phyloP scores from a whole-genome alignment of 2,888 invertebrate species.

The Protophormia terraenovae region DNA sequence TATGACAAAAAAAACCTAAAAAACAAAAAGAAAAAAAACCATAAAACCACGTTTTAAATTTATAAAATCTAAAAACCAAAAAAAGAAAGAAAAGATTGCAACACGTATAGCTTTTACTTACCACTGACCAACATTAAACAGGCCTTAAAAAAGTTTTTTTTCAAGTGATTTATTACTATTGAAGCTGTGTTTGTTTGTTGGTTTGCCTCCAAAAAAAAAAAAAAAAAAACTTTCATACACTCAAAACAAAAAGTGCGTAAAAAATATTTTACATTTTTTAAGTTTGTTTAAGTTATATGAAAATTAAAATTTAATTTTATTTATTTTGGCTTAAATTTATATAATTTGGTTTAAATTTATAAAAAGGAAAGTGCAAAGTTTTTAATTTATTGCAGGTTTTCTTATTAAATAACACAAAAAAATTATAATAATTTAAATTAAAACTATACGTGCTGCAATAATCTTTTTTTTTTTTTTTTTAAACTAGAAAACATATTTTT shows the following conservation, averaged over 20 bases:
- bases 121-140: constrained; percentile 66
- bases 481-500: constrained; percentile 47
- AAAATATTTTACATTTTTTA: constrained; percentile 39
- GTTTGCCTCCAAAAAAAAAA: constrained; percentile 38
- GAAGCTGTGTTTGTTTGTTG: constrained; percentile 70
- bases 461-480: constrained; percentile 56
- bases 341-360: constrained; percentile 36
- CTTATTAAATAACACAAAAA: neutral
- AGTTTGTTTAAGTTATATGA: constrained; percentile 51
- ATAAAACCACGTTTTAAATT: constrained; percentile 65
- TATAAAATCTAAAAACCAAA: constrained; percentile 47
- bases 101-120: constrained; percentile 65
- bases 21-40: constrained; percentile 42
- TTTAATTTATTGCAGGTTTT: constrained; percentile 65
- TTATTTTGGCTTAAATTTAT: constrained; percentile 21
- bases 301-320: constrained; percentile 45
- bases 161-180: constrained; percentile 62
- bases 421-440: constrained; percentile 26
- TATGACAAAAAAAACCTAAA: constrained; percentile 37
- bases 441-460: constrained; percentile 68
- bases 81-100: constrained; percentile 63
- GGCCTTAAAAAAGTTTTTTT: constrained; percentile 65
- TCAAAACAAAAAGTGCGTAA: constrained; percentile 64
- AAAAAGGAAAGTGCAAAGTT: constrained; percentile 57
- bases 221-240: constrained; percentile 50